Base-by-base conservation (phyloP, 2,888 invertebrate species). In the Caenorhabditis sp. region DNA sequence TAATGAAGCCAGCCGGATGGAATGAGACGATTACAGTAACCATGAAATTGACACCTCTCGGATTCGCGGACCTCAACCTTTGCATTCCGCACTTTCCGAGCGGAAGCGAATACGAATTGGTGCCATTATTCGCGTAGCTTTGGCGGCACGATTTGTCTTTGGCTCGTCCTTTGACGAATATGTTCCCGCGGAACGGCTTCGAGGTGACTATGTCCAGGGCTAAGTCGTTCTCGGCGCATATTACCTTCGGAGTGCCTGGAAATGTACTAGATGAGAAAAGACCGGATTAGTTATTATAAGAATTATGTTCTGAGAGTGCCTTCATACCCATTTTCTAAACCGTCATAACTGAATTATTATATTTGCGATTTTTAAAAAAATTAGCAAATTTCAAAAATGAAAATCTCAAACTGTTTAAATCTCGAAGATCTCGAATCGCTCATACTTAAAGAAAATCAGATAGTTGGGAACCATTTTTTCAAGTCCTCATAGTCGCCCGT, bases 1-100 rank as follows among this genome's bases (percentile, higher is more conserved):
- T 92, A 69, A 92, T 91, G 85, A 92, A 91, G 5, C 91, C 91
- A 22, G 88, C 89, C 0, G 91, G 91, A 80, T 92, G 92, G 84
- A 92, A 92, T 38, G 89, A 90, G 35, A 92, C 91, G 61, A 92
- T 90, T 16, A 92, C 89, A 3, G 91, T 68, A 22, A 92, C 87
- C 76, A 89, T 89, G 79, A 92, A 91, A 79, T 90, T 90, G 73
- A 92, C 86, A 26, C 92, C 92, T 24, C 91, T 87, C 1, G 92
- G 92, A 69, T 89, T 90, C 7, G 91, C 90, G 85, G 91, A 88
- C 79, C 92, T 76, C 22, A 92, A 81, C 38, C 91, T 59, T 58
- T 91, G 91, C 92, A 92, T 92, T 70, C 92, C 92, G 74, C 92
- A 92, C 44, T 90, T 89, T 10, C 92, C 92, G 8, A 92, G 86